Evolutionary conservation across 2,888 invertebrate species (phyloP).

Genomic region (Cryptophagus acutangulus): DNA sequence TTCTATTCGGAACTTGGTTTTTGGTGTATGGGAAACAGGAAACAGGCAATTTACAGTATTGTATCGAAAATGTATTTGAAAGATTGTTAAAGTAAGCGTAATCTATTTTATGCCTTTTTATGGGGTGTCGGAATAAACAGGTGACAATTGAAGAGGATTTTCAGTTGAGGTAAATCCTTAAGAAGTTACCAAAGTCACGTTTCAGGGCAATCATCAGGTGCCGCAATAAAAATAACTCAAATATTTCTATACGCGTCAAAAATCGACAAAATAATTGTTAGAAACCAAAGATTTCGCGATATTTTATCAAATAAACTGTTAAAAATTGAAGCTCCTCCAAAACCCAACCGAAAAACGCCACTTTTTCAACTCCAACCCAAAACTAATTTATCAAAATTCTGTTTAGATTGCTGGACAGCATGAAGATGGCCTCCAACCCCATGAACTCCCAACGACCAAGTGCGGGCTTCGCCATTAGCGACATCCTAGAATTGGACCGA

Average conservation of each 20-base stretch:
- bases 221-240: conserved; percentile 15
- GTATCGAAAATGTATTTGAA: no score
- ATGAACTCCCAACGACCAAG: conserved; percentile 55
- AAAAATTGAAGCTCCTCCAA: no score
- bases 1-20: no score
- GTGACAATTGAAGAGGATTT: conserved; percentile 40
- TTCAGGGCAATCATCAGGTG: conserved; percentile 34
- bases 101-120: conserved; percentile 21
- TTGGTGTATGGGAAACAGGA: no score
- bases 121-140: conserved; percentile 30
- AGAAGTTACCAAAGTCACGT: conserved; percentile 46
- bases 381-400: no score
- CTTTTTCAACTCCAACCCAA: conserved; percentile 14
- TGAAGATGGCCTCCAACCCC: conserved; percentile 65
- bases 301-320: no score
- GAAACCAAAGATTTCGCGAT: no score
- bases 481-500: conserved; percentile 86
- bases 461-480: conserved; percentile 87
- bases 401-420: conserved; percentile 74
- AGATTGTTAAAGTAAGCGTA: conserved; percentile 19
- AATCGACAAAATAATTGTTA: conserved; percentile 15
- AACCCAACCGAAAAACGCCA: no score
- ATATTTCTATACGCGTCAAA: conserved; percentile 10
- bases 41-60: no score
- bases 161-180: conserved; percentile 39